Evolutionary conservation across 2,888 invertebrate species (phyloP), one percentile per base, ranked within the genome.

Genomic region (Liposcelis brunnea): DNA sequence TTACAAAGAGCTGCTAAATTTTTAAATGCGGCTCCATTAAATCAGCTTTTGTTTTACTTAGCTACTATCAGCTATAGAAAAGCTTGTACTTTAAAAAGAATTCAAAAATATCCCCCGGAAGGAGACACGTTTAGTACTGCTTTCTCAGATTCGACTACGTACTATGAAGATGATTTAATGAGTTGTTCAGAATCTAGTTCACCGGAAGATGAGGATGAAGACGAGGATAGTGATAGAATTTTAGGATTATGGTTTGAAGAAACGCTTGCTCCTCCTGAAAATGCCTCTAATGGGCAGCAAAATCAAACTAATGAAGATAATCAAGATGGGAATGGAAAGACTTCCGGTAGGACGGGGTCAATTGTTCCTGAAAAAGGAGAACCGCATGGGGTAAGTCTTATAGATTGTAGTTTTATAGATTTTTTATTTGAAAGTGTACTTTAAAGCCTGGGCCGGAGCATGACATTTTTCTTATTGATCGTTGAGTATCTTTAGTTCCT

Each of bases 191-290:
- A 86, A 59, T 90, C 89, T 59, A 87, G 86, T 43, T 83, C 85
- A 48, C 83, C 81, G 35, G 86, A 86, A 59, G 89, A 89, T 64
- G 87, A 86, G 77, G 47, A 35, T 50, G 50, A 56, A 74, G 77
- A 77, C 69, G 74, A 74, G 56, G 81, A 82, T 61, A 81, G 80
- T 61, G 87, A 89, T 63, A 84, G 86, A 4, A 74, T 89, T 49
- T 70, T 89, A 54, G 93, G 93, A 0, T 76, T 87, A 52, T 93
- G 91, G 91, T 89, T 94, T 64, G 91, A 93, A 60, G 89, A 91
- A 58, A 89, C 90, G 0, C 68, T 93, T 45, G 34, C 52, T 36
- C 44, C 48, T 34, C 47, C 52, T 34, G 52, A 52, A 18, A 48
- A 48, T 31, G 18, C 49, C 14, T 42, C 45, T 11, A 52, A 49